Percentiles rank a stretch among this genome's conserved stretches.
These are phyloP conservation scores for Scaptomyza parva DNA, from an alignment of 2,888 invertebrate species.

Conservation along the genomic window DNA sequence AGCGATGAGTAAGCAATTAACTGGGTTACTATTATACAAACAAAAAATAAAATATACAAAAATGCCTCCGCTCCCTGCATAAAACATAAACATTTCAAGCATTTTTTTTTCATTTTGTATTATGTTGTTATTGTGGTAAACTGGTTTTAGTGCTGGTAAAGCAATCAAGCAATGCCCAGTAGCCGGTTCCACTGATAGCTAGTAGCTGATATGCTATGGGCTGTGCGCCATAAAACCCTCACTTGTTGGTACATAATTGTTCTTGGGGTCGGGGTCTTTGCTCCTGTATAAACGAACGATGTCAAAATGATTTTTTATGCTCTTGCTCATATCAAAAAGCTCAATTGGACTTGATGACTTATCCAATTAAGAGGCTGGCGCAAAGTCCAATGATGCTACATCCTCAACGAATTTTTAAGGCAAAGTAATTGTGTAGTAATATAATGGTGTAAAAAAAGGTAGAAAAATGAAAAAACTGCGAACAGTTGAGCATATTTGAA, in stretches of 20 bases:
- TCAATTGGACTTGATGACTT: slow-evolving; percentile 51
- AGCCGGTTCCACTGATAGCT: slow-evolving; percentile 25
- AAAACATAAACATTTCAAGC: slow-evolving; percentile 60
- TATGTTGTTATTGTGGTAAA: slow-evolving; percentile 41
- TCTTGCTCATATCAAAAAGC: slow-evolving; percentile 60
- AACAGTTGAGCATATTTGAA: too few species aligned
- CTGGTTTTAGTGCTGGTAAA: slow-evolving; percentile 47
- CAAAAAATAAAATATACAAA: background rate
- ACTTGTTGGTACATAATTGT: slow-evolving; percentile 32
- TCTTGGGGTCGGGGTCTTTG: slow-evolving; percentile 58
- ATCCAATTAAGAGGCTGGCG: slow-evolving; percentile 43
- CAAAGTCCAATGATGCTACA: slow-evolving; percentile 13
- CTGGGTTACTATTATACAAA: slow-evolving; percentile 67
- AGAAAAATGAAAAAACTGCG: too few species aligned
- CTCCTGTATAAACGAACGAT: slow-evolving; percentile 42
- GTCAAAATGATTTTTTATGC: slow-evolving; percentile 44
- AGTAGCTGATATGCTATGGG: slow-evolving; percentile 7
- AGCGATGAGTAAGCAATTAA: slow-evolving; percentile 57
- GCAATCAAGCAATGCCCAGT: slow-evolving; percentile 35
- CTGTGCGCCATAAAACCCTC: slow-evolving; percentile 28
- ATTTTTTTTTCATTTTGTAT: slow-evolving; percentile 16
- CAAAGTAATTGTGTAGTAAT: too few species aligned
- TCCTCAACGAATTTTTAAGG: background rate
- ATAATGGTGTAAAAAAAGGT: too few species aligned
- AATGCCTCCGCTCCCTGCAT: slow-evolving; percentile 42